Evolutionary conservation across 2,888 invertebrate species (phyloP), one percentile per base, ranked within the genome.

Genomic region (Epinotia demarniana): DNA sequence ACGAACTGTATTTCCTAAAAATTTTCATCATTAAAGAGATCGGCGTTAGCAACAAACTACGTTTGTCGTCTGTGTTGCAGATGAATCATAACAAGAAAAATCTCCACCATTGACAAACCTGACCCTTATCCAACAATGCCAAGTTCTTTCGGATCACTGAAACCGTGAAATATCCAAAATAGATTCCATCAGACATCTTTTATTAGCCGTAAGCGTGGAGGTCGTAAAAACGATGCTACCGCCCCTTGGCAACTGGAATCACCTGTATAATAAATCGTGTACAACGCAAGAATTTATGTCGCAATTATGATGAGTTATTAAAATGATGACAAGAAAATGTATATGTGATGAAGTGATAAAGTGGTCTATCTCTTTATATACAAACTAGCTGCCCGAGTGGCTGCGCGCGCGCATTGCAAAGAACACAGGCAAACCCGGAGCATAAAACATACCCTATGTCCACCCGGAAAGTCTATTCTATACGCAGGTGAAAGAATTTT

Each of bases 211-310:
- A 27, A 68, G 16, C 49, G 68, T 46, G 11, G 61, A 68, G 69
- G 64, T 53, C 63, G 55, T 49, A 60, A 73, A 53, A 63, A 43
- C 46, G 3, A 53, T 13, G 9, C 33, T 39, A 12, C 23, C 60
- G 67, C 73, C 39, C 39, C 55, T 71, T 75, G 75, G 75, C 75
- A 71, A 55, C 63, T 53, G 27, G 49, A 70, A 8, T 19, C 63
- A 70, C 49, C 12, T 49, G 12, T 23, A 23, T 13, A 33, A 70
- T 61, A 70, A 60, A 70, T 62, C 49, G 27, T 43, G 49, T 46
- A 19, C 3, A 43, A 57, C 18, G 18, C 13, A 64, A 53, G 64
- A 70, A 71, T 75, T 18, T n/a, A 58, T 64, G 69, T 60, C 58
- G 27, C 58, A 63, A 49, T 64, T 63, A 64, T 55, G 62, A 69